Evolutionary conservation across 2,797 vertebrate species (phyloP), one percentile per base, ranked within the genome.

Genomic region (Lutjanus campechanus): DNA sequence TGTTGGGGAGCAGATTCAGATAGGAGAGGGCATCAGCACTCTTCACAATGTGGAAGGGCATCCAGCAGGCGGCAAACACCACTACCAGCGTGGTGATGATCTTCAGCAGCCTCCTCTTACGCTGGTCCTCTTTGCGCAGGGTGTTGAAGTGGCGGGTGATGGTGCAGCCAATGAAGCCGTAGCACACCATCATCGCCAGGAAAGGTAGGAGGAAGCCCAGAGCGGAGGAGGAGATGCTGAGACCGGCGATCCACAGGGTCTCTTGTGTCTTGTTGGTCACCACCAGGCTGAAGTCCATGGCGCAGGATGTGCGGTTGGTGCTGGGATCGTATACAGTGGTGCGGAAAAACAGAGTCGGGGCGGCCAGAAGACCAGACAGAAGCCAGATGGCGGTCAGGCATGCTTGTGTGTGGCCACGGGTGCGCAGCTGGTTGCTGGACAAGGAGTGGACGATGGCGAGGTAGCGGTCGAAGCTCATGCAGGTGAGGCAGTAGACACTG

Each of bases 381-480:
- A 94, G 69, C 97, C 97, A 98, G 83, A 97, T 96, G 68, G 69
- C 87, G 0, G 82, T 83, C 76, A 97, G 89, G 4, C 96, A 96
- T 11, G 93, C 82, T 6, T 63, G 81, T 20, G 94, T 93, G 86
- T 95, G 89, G 72, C 85, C 94, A 13, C 85, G 91, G 54, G 78
- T 96, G 41, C 96, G 96, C 76, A 96, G 93, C 91, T 95, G 96
- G 47, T 94, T 94, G 94, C 95, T 95, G 92, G 88, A 95, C 88
- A 96, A 69, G 0, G 97, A 96, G 89, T 95, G 96, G 36, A 96
- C 95, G 8, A 97, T 96, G 93, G 96, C 97, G 89, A 97, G 90
- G 92, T 97, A 98, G 81, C 97, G 96, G 92, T 98, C 96, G 40
- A 97, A 94, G 89, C 97, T 98, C 90, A 98, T 96, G 91, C 96